Evolutionary conservation across 2,797 vertebrate genomes (phyloP).

Genomic region (Sebastes aleutianus): DNA sequence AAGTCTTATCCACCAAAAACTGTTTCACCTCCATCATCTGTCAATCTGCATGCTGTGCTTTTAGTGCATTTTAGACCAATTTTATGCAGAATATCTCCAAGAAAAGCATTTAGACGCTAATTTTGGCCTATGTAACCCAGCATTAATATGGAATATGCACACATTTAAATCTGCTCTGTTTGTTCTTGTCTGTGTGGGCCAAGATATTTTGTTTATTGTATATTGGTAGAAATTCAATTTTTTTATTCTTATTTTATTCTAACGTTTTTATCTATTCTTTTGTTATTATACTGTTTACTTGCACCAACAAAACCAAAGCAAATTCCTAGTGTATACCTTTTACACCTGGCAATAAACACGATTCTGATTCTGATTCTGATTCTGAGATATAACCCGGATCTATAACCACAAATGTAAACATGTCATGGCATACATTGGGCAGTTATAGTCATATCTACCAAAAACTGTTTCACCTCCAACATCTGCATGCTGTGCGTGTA

Average conservation of each 20-base stretch:
- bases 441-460: neutral
- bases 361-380: no score
- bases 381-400: neutral
- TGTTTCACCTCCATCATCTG: no score
- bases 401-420: neutral
- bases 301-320: no score
- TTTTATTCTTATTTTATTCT: no score
- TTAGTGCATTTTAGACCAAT: neutral
- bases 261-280: no score
- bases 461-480: neutral
- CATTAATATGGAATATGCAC: no score
- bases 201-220: neutral
- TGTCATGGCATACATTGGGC: neutral
- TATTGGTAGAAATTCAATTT: no score
- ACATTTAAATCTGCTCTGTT: no score
- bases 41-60: neutral
- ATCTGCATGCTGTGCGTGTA: slow-evolving; percentile 7
- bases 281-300: no score
- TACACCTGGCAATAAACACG: no score
- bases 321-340: no score
- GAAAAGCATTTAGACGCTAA: neutral
- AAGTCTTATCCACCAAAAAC: no score
- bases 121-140: neutral
- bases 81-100: neutral
- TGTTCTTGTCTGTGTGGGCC: neutral